These are phyloP conservation scores for Cordilura impudica DNA, from an alignment of 2,888 invertebrate genomes.

Conservation along the genomic window DNA sequence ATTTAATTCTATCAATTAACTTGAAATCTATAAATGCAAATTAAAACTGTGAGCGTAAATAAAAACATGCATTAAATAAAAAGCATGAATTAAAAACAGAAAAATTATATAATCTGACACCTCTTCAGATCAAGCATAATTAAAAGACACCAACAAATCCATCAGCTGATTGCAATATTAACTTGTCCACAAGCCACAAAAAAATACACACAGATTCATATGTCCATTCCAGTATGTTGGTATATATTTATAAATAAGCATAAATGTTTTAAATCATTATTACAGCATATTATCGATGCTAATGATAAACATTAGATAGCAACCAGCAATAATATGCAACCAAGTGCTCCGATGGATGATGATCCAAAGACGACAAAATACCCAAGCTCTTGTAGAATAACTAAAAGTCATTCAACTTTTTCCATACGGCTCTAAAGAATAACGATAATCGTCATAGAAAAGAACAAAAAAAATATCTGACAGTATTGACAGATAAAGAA, in stretches of 20 bases:
- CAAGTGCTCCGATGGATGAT: neutral
- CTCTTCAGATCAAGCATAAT: neutral
- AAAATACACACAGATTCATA: no score
- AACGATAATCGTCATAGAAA: no score
- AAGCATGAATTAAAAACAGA: neutral
- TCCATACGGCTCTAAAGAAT: constrained; percentile 1
- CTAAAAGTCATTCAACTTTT: constrained; percentile 44
- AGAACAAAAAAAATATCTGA: constrained; percentile 10
- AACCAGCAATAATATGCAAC: neutral
- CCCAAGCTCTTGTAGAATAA: constrained; percentile 12
- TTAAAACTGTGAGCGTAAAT: neutral
- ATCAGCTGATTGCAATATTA: constrained; percentile 1
- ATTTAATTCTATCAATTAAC: no score
- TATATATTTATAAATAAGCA: constrained; percentile 24
- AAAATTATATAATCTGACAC: constrained; percentile 22
- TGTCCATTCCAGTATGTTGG: no score
- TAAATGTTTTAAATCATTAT: constrained; percentile 28
- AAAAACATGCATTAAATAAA: neutral
- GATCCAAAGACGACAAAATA: neutral
- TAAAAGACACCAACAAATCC: neutral
- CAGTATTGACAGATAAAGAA: constrained; percentile 54
- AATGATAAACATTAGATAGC: constrained; percentile 29
- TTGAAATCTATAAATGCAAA: neutral
- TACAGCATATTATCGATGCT: constrained; percentile 20
- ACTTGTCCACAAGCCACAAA: neutral